A percentile compares a stretch with the other conserved stretches of the same genome.
Conservation (phyloP, 2,797 vertebrate genomes). For the Rhyacichthys aspro region DNA sequence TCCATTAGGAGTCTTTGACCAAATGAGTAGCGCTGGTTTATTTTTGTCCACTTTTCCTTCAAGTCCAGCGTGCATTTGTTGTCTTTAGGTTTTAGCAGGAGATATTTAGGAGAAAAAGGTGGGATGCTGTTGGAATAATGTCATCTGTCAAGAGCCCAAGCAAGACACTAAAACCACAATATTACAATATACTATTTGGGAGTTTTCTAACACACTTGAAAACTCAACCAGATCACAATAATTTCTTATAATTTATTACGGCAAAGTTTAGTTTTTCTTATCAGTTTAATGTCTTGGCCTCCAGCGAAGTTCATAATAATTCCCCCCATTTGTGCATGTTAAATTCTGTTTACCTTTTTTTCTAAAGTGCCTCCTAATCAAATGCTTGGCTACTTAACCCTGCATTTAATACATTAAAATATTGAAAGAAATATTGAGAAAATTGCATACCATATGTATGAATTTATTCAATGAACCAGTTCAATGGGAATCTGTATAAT, state of each 20-base stretch:
- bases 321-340: constrained; percentile 70
- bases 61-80: constrained; percentile 71
- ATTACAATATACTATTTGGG: constrained; percentile 44
- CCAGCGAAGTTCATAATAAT: constrained; percentile 50
- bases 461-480: constrained; percentile 57
- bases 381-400: constrained; percentile 76
- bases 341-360: constrained; percentile 60
- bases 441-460: constrained; percentile 48
- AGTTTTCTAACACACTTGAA: constrained; percentile 52
- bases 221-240: constrained; percentile 19
- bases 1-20: constrained; percentile 93
- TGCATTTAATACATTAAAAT: constrained; percentile 64
- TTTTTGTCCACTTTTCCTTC: constrained; percentile 69
- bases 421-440: constrained; percentile 24
- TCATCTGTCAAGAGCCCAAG: constrained; percentile 52
- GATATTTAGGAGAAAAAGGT: constrained; percentile 75
- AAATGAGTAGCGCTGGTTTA: constrained; percentile 91
- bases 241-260: constrained; percentile 22
- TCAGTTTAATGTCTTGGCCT: constrained; percentile 48
- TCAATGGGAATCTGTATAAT: constrained; percentile 67
- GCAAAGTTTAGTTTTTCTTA: constrained; percentile 36
- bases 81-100: constrained; percentile 71
- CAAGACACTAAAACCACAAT: constrained; percentile 46
- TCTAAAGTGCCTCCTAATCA: constrained; percentile 85
- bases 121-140: constrained; percentile 40